phyloP scores from a whole-genome alignment of 1,140 invertebrate species.

The Leptonema lineaticorne region DNA sequence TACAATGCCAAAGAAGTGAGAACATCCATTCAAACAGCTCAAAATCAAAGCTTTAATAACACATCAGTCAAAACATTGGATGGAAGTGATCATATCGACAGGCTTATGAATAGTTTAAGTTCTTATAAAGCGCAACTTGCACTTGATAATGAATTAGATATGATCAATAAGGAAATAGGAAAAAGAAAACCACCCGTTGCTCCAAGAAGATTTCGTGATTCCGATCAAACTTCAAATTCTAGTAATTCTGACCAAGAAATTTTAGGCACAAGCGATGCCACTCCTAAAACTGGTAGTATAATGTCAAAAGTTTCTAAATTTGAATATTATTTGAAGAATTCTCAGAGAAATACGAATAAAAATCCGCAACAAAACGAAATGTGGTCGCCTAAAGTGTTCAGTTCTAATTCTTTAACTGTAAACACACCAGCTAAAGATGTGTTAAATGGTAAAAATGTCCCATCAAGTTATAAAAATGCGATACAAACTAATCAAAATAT shows the following conservation, averaged over 20 bases:
- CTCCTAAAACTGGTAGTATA: constrained; percentile 53
- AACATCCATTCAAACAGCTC: constrained; percentile 28
- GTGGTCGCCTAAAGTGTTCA: constrained; percentile 76
- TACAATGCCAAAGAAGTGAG: constrained; percentile 8
- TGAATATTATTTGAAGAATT: constrained; percentile 60
- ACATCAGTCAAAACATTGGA: constrained; percentile 44
- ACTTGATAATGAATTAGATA: constrained; percentile 52
- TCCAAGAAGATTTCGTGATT: constrained; percentile 50
- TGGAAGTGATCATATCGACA: constrained; percentile 46
- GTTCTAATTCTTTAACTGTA: constrained; percentile 71
- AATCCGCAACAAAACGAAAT: constrained; percentile 50
- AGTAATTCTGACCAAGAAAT: constrained; percentile 39
- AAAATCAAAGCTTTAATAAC: constrained; percentile 45
- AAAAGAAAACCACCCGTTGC: constrained; percentile 52
- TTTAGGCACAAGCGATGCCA: constrained; percentile 12
- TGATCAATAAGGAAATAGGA: constrained; percentile 52
- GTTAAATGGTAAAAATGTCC: constrained; percentile 60
- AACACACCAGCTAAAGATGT: constrained; percentile 79
- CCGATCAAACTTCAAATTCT: constrained; percentile 44
- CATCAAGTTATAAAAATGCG: constrained; percentile 52
- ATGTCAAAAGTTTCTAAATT: constrained; percentile 64
- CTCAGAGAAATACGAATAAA: constrained; percentile 52
- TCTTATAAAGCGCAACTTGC: constrained; percentile 40
- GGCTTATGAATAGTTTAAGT: constrained; percentile 13
- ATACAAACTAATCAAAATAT: constrained; percentile 1